Base-by-base conservation (phyloP, 1,140 invertebrate genomes). In the Trigoniulus corallinus region DNA sequence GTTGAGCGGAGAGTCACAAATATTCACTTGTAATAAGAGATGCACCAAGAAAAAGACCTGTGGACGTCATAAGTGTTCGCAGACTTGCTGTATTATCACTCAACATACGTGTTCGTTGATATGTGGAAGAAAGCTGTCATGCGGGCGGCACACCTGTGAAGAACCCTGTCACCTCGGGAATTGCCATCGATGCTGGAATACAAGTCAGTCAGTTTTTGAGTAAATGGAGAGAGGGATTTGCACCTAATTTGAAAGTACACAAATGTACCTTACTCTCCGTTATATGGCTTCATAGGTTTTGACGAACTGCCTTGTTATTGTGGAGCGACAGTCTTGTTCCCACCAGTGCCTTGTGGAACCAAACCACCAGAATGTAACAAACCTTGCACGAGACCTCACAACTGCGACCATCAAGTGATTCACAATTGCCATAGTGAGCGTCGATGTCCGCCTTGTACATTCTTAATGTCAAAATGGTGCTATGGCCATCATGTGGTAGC, bases 271-370 rank as follows among this genome's bases (percentile, higher is more conserved):
- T 22, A 26, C 21, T 44, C 39, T 12, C 12, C 34, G 22, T 20
- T 15, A 47, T 54, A 13, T 47, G 27, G 15, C 24, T 25, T 58
- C 55, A 45, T 54, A 80, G 80, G 78, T 61, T 96, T 92, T 67
- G 85, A 93, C 46, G 93, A 97, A 65, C 67, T 96, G 1, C 78
- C 78, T 1, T 97, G 94, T 63, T 81, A 87, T 59, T 98, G 94
- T 68, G 92, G 92, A 1, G 70, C 74, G 0, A 78, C 80, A 50
- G 81, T 94, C 20, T 68, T 87, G 42, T 82, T 82, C 66, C 92
- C 93, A 1, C 93, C 93, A 0, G 77, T 97, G 41, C 76, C 84
- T 0, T 98, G 93, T 65, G 92, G 92, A 1, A 84, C 88, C 0
- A 77, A 77, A 52, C 79, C 78, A 3, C 91, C 92, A 0, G 64